These are phyloP conservation scores for Drosophila paulistorum DNA, from an alignment of 1,140 invertebrate species.

Conservation along the genomic window DNA sequence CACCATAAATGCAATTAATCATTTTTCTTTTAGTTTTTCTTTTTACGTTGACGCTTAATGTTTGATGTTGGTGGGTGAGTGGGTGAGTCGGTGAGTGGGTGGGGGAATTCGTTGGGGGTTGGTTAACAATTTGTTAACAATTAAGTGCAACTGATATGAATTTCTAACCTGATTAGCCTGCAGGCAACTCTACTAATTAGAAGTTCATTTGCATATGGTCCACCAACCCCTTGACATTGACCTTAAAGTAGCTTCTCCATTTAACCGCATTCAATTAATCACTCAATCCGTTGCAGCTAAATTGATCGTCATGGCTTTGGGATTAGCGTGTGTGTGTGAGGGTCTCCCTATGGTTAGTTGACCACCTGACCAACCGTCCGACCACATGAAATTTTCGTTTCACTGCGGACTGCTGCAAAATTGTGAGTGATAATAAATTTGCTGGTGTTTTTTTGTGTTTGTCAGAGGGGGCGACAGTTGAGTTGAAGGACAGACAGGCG, in stretches of 20 bases:
- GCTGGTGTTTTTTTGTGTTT: slow-evolving; percentile 11
- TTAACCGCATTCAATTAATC: slow-evolving; percentile 18
- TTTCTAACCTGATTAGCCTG: slow-evolving; percentile 42
- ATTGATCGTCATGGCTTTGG: not conserved
- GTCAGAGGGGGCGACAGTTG: not conserved
- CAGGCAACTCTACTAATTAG: slow-evolving; percentile 36
- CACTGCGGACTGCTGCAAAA: too few relatives aligned
- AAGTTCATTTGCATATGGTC: slow-evolving; percentile 55
- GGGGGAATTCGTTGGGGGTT: not conserved
- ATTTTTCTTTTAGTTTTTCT: slow-evolving; percentile 53
- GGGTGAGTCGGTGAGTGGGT: not conserved
- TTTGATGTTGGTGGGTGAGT: not conserved
- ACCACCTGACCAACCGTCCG: not conserved
- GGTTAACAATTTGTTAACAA: slow-evolving; percentile 48
- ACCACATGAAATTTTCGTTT: too few relatives aligned
- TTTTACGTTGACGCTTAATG: slow-evolving; percentile 14
- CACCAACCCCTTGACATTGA: slow-evolving; percentile 24
- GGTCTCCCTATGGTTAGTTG: too few relatives aligned
- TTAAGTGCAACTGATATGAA: slow-evolving; percentile 46
- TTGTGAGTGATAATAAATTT: slow-evolving; percentile 62
- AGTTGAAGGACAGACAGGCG: slow-evolving; percentile 18
- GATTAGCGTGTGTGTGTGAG: not conserved
- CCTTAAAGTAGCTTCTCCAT: slow-evolving; percentile 16
- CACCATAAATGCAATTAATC: slow-evolving; percentile 69
- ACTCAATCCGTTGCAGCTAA: not conserved